A percentile compares a stretch with the other conserved stretches of the same genome.
These are phyloP conservation scores for Tachina grossa DNA, from an alignment of 2,888 invertebrate species.

Conservation along the genomic window DNA sequence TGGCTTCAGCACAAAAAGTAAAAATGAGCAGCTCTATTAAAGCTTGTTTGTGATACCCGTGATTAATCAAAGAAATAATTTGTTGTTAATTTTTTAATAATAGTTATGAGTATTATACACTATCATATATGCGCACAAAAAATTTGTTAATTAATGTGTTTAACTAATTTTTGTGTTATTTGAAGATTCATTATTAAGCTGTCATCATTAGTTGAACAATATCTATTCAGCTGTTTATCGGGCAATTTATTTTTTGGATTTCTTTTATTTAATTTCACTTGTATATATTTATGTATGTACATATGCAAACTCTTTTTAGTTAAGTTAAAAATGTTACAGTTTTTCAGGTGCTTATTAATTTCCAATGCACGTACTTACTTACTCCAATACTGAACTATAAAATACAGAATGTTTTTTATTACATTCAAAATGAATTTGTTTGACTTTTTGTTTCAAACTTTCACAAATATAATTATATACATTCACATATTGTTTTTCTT, in stretches of 20 bases:
- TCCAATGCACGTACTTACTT: slow-evolving; percentile 61
- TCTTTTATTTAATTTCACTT: slow-evolving; percentile 18
- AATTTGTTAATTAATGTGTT: slow-evolving; percentile 8
- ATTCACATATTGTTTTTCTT: slow-evolving; percentile 18
- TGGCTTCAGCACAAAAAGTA: too few relatives aligned
- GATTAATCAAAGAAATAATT: slow-evolving; percentile 7
- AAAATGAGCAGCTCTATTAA: background rate
- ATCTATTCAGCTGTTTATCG: background rate
- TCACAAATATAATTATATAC: slow-evolving; percentile 62
- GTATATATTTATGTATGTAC: background rate
- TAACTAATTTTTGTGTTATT: slow-evolving; percentile 8
- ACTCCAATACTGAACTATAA: slow-evolving; percentile 47
- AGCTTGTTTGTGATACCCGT: slow-evolving; percentile 13
- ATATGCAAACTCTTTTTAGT: slow-evolving; percentile 4
- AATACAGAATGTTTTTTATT: slow-evolving; percentile 34
- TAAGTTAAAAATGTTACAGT: slow-evolving; percentile 17
- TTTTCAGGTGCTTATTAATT: slow-evolving; percentile 59
- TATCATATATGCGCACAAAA: background rate
- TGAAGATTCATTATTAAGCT: slow-evolving; percentile 20
- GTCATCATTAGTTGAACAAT: slow-evolving; percentile 31
- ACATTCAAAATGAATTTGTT: slow-evolving; percentile 43
- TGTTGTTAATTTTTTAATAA: background rate
- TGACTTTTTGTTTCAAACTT: slow-evolving; percentile 60
- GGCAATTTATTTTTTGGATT: background rate
- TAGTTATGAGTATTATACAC: background rate